Evolutionary conservation across 1,140 invertebrate genomes (phyloP).

Genomic region (Semibalanus balanoides): DNA sequence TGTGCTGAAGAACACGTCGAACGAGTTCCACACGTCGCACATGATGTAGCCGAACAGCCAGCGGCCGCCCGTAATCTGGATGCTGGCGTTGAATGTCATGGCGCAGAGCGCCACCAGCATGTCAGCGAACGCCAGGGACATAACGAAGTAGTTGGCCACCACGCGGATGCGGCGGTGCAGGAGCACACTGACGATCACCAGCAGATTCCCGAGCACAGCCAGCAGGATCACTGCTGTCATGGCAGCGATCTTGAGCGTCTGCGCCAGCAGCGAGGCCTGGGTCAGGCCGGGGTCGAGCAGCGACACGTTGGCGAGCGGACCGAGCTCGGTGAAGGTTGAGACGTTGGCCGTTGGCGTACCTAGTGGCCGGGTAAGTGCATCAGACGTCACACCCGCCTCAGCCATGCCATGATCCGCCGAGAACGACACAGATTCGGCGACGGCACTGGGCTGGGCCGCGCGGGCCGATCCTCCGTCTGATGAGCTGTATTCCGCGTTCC

Average conservation of each 20-base stretch:
- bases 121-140: constrained; percentile 79
- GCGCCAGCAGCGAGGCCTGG: not conserved
- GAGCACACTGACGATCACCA: constrained; percentile 65
- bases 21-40: constrained; percentile 86
- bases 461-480: too few relatives aligned
- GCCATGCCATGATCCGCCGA: not conserved
- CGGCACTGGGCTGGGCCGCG: too few relatives aligned
- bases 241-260: constrained; percentile 51
- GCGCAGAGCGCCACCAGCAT: constrained; percentile 82
- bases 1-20: constrained; percentile 41
- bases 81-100: constrained; percentile 86
- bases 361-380: not conserved
- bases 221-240: constrained; percentile 70
- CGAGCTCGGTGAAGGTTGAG: not conserved
- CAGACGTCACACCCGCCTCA: not conserved
- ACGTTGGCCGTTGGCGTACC: too few relatives aligned
- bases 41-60: constrained; percentile 81
- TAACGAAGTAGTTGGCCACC: constrained; percentile 89
- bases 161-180: constrained; percentile 56
- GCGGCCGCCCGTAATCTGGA: constrained; percentile 54
- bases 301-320: not conserved
- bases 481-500: too few relatives aligned
- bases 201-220: constrained; percentile 70
- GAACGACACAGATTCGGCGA: too few relatives aligned
- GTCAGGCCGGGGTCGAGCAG: not conserved